Conservation (phyloP, 2,113 vertebrate genomes). For the Tachysurus vachellii region DNA sequence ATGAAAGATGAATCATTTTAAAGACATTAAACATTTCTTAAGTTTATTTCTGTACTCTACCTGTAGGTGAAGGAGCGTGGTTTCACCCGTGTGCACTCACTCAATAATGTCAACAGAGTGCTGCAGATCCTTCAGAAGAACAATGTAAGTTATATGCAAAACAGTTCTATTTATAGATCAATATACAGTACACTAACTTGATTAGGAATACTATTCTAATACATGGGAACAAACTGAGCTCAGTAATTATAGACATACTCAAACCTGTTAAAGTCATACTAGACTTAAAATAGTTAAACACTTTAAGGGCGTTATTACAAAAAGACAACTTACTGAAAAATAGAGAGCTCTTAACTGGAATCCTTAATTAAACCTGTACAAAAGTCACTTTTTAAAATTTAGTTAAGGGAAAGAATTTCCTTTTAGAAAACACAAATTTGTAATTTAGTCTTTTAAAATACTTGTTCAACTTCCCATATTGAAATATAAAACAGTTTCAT, state of each 20-base stretch:
- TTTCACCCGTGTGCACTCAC: conserved; percentile 91
- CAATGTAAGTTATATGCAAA: conserved; percentile 82
- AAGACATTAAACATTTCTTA: background rate
- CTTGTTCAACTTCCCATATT: background rate
- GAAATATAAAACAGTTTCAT: background rate
- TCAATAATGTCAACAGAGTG: conserved; percentile 99
- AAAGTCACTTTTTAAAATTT: background rate
- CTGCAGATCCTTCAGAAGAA: conserved; percentile 93
- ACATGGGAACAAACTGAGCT: too few relatives aligned
- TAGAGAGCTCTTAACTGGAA: background rate
- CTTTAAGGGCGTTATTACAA: background rate
- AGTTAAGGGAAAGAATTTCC: background rate
- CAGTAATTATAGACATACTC: too few relatives aligned
- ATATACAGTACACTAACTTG: background rate
- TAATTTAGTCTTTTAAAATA: background rate
- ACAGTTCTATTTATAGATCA: background rate
- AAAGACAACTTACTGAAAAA: background rate
- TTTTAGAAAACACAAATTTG: background rate
- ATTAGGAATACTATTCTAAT: background rate
- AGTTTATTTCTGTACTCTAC: conserved; percentile 55
- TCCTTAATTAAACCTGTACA: background rate
- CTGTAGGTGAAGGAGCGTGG: conserved; percentile 93
- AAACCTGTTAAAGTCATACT: too few relatives aligned
- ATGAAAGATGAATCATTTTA: background rate
- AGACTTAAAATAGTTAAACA: background rate